Evolutionary conservation across 2,888 invertebrate species (phyloP), one percentile per base, ranked within the genome.

Genomic region (Chironomus riparius): DNA sequence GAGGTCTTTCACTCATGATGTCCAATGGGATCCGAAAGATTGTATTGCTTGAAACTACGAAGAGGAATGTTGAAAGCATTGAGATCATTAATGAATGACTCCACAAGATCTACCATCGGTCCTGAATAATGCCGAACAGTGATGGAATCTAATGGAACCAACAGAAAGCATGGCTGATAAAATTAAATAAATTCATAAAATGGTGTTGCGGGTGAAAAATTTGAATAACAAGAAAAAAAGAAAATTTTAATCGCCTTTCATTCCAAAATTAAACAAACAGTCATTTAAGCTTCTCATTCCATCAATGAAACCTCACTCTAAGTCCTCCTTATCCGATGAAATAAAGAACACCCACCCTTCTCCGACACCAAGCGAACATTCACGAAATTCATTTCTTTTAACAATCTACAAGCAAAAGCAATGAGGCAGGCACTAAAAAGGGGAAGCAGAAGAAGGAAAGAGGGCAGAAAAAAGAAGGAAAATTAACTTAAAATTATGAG

Each of bases 401-500:
- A 15, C 56, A 56, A 56, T 56, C 18, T 18, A 18, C 18, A n/a
- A 18, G n/a, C 56, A 56, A 15, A n/a, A 22, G 62, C 62, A 38
- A 38, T 15, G 38, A 68, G 38, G 38, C 38, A 68, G 38, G 38
- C 38, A 38, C 38, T 38, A 38, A 38, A 38, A 38, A 50, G 38
- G 12, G 68, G 68, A n/a, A 24, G 38, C 28, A 24, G 68, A n/a
- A 24, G 38, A 68, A 24, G 68, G 28, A 4, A 24, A 18, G 7
- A n/a, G n/a, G 22, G n/a, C 18, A 28, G 15, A 12, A 69, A 69
- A 47, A 6, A 69, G 15, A 15, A 61, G 72, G 61, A 72, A 72
- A 72, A 61, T 72, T 61, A 72, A 56, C 61, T 48, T 48, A 72
- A 72, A 72, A 72, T 72, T 72, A 72, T 72, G 56, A 72, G 61